Conservation (phyloP, 2,888 invertebrate species). For the Pocota personata region DNA sequence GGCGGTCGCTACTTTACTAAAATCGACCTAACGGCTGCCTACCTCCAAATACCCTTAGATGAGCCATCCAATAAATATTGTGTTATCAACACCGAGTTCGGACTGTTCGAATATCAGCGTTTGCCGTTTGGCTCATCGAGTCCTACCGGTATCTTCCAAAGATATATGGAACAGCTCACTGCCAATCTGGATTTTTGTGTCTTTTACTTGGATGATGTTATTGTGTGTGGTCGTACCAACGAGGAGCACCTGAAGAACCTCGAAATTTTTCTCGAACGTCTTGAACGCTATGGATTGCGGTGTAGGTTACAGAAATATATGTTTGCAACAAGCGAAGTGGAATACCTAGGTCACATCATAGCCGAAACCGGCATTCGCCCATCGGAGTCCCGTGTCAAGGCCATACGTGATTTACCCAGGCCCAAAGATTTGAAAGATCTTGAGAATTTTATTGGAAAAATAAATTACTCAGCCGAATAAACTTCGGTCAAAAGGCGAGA, state of each 20-base stretch:
- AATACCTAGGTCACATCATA: not conserved
- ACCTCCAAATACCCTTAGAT: conserved; percentile 51
- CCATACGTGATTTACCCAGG: not conserved
- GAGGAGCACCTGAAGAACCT: no score
- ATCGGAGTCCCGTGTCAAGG: not conserved
- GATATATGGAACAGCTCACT: not conserved
- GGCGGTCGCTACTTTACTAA: conserved; percentile 62
- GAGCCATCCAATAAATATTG: conserved; percentile 51
- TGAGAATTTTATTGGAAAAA: not conserved
- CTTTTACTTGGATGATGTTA: no score
- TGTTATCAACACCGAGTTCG: conserved; percentile 59
- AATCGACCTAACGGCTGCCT: conserved; percentile 59
- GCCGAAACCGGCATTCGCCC: not conserved
- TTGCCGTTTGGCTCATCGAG: conserved; percentile 43
- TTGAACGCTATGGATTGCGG: not conserved
- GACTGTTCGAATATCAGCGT: conserved; percentile 54
- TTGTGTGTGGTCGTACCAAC: no score
- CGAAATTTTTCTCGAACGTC: conserved; percentile 3
- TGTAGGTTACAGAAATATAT: not conserved
- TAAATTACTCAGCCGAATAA: conserved; percentile 35
- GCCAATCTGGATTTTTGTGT: no score
- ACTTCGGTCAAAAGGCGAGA: not conserved
- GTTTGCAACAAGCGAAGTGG: not conserved
- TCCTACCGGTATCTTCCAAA: conserved; percentile 49
- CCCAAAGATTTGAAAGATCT: not conserved